Base-by-base conservation (phyloP, 1,140 invertebrate genomes). In the Drosophila punjabiensis region DNA sequence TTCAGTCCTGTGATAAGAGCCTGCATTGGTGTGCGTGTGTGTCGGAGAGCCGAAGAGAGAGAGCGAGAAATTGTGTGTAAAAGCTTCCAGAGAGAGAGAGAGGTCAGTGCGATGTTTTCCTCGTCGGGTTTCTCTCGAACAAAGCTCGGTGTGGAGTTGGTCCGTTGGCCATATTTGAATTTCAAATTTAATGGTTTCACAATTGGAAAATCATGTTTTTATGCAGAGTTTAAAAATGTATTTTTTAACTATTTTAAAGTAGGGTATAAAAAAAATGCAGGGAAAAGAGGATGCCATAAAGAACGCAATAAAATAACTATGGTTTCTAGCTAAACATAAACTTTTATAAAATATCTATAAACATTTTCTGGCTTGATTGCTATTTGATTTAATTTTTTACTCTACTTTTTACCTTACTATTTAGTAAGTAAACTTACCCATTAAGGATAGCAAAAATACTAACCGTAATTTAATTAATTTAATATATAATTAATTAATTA, bases 1-100 rank as follows among this genome's bases (percentile, higher is more conserved):
- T 76, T 68, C 55, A 62, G 78, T 79, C 75, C 45, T 86, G 45
- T 88, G 85, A 88, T 88, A 88, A 88, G 78, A 88, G 87, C 55
- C 37, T 76, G 79, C 52, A 10, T 1, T 53, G 39, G 35, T 56
- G 76, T 80, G 53, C 24, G 76, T 73, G 48, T 30, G 24, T 30
- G 59, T 39, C 33, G 8, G 55, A 56, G 55, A 48, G 66, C 35
- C n/a, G 16, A 37, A 69, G 48, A 48, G 52, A 30, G 67, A 18
- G 48, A 48, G 52, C 20, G 67, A 18, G 16, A 45, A 41, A 52
- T 37, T 10, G 58, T 45, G 30, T 45, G 59, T 32, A 20, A 47
- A 47, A 78, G 55, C 43, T 65, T 61, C 32, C 9, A 2, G 7
- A 20, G 33, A 45, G 11, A 50, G 30, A 18, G n/a, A 33, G 78